Evolutionary conservation across 1,140 invertebrate genomes (phyloP).

Genomic region (Gryllus bimaculatus): DNA sequence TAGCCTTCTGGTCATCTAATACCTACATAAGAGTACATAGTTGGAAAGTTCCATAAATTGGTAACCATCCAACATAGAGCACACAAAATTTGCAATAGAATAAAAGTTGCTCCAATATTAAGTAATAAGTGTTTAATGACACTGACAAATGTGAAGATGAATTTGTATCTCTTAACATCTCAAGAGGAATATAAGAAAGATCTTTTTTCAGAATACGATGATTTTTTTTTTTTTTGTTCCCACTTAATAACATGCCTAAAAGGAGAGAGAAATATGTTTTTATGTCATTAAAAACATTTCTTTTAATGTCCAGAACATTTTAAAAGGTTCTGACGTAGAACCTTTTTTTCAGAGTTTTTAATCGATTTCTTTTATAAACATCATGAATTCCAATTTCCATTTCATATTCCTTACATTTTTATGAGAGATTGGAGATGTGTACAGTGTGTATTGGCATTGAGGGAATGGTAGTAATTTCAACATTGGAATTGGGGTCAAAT

Average conservation of each 20-base stretch:
- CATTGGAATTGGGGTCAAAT: too few relatives aligned
- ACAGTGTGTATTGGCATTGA: too few relatives aligned
- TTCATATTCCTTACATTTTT: background rate
- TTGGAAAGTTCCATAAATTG: too few relatives aligned
- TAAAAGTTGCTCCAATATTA: too few relatives aligned
- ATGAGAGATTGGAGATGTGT: background rate
- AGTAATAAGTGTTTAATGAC: too few relatives aligned
- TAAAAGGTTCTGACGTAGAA: background rate
- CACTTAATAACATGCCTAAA: background rate
- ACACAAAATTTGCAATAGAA: too few relatives aligned
- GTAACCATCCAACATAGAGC: too few relatives aligned
- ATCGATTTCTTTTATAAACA: background rate
- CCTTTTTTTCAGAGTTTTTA: background rate
- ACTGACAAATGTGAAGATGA: too few relatives aligned
- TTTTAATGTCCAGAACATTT: background rate
- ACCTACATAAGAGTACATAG: background rate
- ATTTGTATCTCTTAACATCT: too few relatives aligned
- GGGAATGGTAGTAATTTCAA: too few relatives aligned
- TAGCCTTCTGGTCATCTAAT: background rate
- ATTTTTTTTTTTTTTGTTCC: background rate
- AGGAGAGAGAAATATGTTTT: background rate
- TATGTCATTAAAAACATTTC: background rate
- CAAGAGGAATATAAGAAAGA: too few relatives aligned
- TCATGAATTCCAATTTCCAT: background rate
- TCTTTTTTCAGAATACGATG: background rate